These are phyloP conservation scores for Ditylenchus weischeri DNA, from an alignment of 2,888 invertebrate species.

Conservation along the genomic window DNA sequence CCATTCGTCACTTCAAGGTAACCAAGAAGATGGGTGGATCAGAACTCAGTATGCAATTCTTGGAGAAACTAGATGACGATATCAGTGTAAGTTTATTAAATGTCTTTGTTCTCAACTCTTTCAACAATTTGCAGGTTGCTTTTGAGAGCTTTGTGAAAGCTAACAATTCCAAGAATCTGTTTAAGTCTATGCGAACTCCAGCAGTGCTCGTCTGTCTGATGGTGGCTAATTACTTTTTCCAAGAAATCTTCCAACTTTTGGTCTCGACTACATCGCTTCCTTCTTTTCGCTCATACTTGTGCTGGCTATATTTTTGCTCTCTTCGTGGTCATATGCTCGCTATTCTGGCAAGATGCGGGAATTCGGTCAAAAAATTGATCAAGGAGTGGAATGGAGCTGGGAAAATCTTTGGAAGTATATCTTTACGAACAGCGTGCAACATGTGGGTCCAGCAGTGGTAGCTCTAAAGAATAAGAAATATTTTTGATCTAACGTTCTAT, in stretches of 20 bases:
- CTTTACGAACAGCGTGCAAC: neutral
- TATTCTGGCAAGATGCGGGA: slow-evolving; percentile 61
- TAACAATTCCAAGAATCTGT: slow-evolving; percentile 95
- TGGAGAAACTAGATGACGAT: slow-evolving; percentile 75
- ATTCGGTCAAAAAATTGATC: slow-evolving; percentile 69
- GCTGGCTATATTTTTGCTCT: slow-evolving; percentile 76
- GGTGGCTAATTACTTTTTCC: slow-evolving; percentile 79
- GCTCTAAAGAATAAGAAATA: neutral
- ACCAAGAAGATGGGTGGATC: slow-evolving; percentile 96
- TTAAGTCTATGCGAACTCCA: slow-evolving; percentile 89
- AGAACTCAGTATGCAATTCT: slow-evolving; percentile 85
- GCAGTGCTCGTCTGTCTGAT: slow-evolving; percentile 81
- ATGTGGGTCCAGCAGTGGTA: neutral
- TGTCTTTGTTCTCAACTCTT: slow-evolving; percentile 10
- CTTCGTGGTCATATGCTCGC: slow-evolving; percentile 88
- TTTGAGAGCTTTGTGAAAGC: slow-evolving; percentile 77
- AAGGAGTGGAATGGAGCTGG: slow-evolving; percentile 81
- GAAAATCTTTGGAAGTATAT: slow-evolving; percentile 66
- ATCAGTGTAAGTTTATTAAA: slow-evolving; percentile 36
- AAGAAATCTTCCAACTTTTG: slow-evolving; percentile 64
- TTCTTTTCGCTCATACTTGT: slow-evolving; percentile 74
- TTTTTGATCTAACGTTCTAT: neutral
- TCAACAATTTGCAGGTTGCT: slow-evolving; percentile 58
- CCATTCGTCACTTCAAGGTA: slow-evolving; percentile 67
- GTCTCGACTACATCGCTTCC: slow-evolving; percentile 60